These are phyloP conservation scores for Ailuropoda melanoleuca DNA, from an alignment of 2,113 vertebrate genomes.

Conservation along the genomic window DNA sequence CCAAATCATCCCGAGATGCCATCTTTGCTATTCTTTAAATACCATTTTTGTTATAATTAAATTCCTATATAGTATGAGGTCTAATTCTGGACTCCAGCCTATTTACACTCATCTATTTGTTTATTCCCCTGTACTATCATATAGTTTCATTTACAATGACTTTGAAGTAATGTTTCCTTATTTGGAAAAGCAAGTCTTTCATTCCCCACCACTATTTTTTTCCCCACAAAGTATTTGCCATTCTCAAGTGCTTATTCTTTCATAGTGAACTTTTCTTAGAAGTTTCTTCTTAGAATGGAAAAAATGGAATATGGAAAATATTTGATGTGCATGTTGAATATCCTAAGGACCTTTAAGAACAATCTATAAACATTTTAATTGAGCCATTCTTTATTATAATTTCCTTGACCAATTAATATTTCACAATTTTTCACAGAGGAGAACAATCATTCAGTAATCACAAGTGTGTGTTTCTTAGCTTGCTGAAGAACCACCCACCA, in stretches of 20 bases:
- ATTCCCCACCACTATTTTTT: background rate
- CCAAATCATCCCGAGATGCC: background rate
- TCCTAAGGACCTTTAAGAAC: background rate
- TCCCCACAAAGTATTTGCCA: background rate
- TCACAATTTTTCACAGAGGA: conserved; percentile 61
- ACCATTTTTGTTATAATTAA: background rate
- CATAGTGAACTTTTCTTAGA: conserved; percentile 13
- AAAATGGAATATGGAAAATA: conserved; percentile 41
- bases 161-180: background rate
- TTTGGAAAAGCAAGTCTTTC: background rate
- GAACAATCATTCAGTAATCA: conserved; percentile 2
- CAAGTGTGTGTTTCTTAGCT: conserved; percentile 46
- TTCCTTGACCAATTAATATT: conserved; percentile 67
- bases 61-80: background rate
- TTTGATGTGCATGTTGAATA: conserved; percentile 1
- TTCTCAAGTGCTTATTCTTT: conserved; percentile 53
- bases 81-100: background rate
- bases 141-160: background rate
- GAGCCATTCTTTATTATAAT: conserved; percentile 52
- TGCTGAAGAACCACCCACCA: conserved; percentile 36
- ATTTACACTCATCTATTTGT: background rate
- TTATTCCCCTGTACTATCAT: background rate
- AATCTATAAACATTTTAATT: conserved; percentile 49
- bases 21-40: background rate
- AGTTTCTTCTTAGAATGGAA: conserved; percentile 26